phyloP scores from a whole-genome alignment of 1,140 invertebrate genomes.

The Leptinotarsa texana region DNA sequence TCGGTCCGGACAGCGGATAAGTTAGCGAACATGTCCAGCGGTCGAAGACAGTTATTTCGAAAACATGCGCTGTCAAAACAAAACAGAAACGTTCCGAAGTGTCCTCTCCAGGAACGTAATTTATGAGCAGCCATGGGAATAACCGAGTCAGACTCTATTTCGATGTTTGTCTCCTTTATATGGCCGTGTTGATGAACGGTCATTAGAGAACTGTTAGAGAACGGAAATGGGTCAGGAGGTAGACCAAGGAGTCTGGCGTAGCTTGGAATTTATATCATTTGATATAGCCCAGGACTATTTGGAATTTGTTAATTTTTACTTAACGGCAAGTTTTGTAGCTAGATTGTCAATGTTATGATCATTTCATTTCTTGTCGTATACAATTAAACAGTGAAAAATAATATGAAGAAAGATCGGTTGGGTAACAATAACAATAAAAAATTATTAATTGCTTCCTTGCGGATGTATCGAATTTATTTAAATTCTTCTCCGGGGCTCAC shows the following conservation, averaged over 20 bases:
- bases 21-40: neutral
- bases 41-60: slow-evolving; percentile 1
- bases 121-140: slow-evolving; percentile 8
- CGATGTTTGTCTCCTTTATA: neutral
- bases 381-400: no score
- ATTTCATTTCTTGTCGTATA: no score
- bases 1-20: neutral
- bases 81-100: neutral
- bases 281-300: neutral
- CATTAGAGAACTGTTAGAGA: neutral
- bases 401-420: no score
- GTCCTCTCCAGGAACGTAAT: slow-evolving; percentile 1
- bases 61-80: slow-evolving; percentile 12
- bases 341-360: no score
- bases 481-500: no score
- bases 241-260: neutral
- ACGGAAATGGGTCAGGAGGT: neutral
- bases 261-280: neutral
- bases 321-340: no score
- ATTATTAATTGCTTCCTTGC: no score
- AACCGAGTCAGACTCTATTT: neutral
- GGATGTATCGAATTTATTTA: no score
- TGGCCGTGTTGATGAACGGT: neutral
- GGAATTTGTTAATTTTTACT: no score
- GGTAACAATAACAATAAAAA: no score